Percentiles rank a stretch among this genome's conserved stretches.
Evolutionary conservation across 1,140 invertebrate genomes (phyloP).

Genomic region (Hirudo medicinalis): DNA sequence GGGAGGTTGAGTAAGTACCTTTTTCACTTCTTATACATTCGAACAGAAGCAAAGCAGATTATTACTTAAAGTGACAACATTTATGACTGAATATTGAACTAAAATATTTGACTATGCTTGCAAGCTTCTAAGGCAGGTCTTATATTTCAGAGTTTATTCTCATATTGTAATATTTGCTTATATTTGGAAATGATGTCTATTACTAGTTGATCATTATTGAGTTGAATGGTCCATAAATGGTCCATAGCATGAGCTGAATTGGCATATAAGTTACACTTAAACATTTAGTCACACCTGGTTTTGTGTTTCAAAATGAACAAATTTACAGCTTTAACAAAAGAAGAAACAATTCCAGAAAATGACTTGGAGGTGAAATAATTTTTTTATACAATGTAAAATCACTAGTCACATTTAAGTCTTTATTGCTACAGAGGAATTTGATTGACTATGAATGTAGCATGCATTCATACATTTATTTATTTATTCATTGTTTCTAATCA

Average conservation of each 20-base stretch:
- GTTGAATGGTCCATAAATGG: background rate
- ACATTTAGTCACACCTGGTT: background rate
- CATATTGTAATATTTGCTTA: too few species aligned
- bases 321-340: background rate
- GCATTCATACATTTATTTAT: too few species aligned
- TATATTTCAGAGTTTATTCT: background rate
- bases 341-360: background rate
- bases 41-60: background rate
- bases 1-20: slow-evolving; percentile 33
- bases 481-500: too few species aligned
- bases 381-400: background rate
- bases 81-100: background rate
- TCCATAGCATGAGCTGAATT: too few species aligned
- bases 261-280: background rate
- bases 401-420: background rate
- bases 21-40: background rate
- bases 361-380: background rate
- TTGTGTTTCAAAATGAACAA: slow-evolving; percentile 11
- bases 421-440: too few species aligned
- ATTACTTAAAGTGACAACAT: background rate
- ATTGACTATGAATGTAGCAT: too few species aligned
- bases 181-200: background rate
- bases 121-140: background rate
- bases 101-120: background rate
- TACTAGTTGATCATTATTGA: background rate